Evolutionary conservation across 2,888 invertebrate species (phyloP), one percentile per base, ranked within the genome.

Genomic region (Odontomyia ornata): DNA sequence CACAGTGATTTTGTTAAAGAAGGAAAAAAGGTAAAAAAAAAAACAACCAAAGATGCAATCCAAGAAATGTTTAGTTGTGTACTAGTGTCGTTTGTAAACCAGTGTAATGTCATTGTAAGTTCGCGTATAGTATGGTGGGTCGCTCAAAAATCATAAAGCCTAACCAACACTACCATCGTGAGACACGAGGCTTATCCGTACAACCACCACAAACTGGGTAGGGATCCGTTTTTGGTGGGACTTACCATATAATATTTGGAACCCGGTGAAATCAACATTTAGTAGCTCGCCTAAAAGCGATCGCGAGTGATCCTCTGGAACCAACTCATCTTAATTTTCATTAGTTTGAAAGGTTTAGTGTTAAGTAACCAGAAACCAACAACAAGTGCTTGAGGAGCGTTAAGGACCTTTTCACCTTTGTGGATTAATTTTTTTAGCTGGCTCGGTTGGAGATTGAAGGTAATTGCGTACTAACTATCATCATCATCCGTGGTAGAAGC

Each of bases 261-360:
- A 64, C 13, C 62, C 57, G 76, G 78, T 78, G 78, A 78, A 78
- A 78, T 78, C 76, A 36, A 57, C 76, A 71, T 77, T 75, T 77
- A 78, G 78, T 78, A 75, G 56, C 75, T 73, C 73, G 60, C 57
- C 21, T 25, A 36, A n/a, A 18, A 60, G 30, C 73, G 73, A 73
- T 15, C 57, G 73, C 73, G 73, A 73, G 73, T 57, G 57, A 57
- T 73, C 57, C 73, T 73, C 43, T 36, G 73, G 43, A 60, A 60
- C 11, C 27, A 27, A 47, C 46, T 28, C 11, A 30, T 57, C 18
- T 13, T 27, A 21, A 36, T 57, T 73, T 73, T 73, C 60, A 57
- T 73, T 73, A 18, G n/a, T 73, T 73, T 30, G 69, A 18, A 18
- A 36, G 5, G 36, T 36, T 71, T 71, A n/a, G 28, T 57, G 28